Evolutionary conservation across 1,140 invertebrate species (phyloP).

Genomic region (Micrasema minimum): DNA sequence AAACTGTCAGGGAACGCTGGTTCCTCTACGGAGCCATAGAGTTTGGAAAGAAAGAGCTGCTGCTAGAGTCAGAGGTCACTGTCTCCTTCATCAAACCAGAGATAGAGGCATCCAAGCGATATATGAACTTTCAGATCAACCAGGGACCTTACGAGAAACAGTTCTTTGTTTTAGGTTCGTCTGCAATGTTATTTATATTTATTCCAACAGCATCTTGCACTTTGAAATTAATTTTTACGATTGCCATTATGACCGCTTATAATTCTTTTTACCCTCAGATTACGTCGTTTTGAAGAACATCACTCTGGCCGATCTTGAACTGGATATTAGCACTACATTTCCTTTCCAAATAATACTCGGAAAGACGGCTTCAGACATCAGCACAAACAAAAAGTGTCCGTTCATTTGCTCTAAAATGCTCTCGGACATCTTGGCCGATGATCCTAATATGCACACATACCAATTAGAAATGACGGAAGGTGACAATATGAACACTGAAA

Average conservation of each 20-base stretch:
- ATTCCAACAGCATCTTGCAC: too few relatives aligned
- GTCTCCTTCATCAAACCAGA: slow-evolving; percentile 16
- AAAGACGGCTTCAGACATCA: background rate
- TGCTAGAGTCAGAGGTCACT: slow-evolving; percentile 7
- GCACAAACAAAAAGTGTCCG: slow-evolving; percentile 5
- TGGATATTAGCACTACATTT: slow-evolving; percentile 10
- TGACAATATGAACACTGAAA: background rate
- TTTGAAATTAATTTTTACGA: too few relatives aligned
- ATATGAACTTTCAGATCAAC: slow-evolving; percentile 22
- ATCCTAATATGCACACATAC: slow-evolving; percentile 11
- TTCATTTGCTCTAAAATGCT: slow-evolving; percentile 25
- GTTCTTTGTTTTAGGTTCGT: slow-evolving; percentile 26
- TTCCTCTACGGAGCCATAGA: slow-evolving; percentile 14
- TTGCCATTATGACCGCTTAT: too few relatives aligned
- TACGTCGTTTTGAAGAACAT: slow-evolving; percentile 22
- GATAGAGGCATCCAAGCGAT: slow-evolving; percentile 10
- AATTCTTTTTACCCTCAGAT: slow-evolving; percentile 10
- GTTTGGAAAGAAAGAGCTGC: slow-evolving; percentile 21
- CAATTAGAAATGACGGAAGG: slow-evolving; percentile 17
- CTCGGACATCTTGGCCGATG: slow-evolving; percentile 14
- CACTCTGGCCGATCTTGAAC: background rate
- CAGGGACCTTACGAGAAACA: slow-evolving; percentile 32
- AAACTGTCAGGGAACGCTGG: slow-evolving; percentile 20
- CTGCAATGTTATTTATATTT: background rate
- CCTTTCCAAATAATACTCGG: slow-evolving; percentile 30